Evolutionary conservation across 2,113 vertebrate genomes (phyloP).

Genomic region (Cephalophus harveyi): DNA sequence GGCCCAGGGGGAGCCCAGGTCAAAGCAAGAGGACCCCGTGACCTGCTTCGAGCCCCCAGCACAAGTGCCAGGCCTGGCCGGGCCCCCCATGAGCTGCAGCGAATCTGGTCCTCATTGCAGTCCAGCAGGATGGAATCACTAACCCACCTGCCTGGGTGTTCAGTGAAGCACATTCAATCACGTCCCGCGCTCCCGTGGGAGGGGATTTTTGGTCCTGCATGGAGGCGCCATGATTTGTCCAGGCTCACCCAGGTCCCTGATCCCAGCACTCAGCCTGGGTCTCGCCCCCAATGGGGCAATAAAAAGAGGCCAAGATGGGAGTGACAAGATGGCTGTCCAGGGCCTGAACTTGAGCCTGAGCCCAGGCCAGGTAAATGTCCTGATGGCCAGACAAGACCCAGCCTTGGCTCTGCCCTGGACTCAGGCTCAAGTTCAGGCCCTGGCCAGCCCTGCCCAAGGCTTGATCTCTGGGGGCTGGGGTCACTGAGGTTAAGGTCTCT

Average conservation of each 20-base stretch:
- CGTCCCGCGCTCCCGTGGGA: accelerated
- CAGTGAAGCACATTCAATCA: not conserved
- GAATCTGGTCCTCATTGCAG: not conserved
- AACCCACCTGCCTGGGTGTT: not conserved
- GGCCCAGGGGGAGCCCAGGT: not conserved
- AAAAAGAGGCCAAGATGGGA: not conserved
- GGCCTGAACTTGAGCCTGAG: too few species aligned
- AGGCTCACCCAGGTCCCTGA: not conserved
- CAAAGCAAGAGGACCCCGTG: not conserved
- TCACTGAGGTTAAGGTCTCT: not conserved
- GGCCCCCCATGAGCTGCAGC: accelerated
- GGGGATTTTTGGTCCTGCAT: not conserved
- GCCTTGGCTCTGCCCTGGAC: too few species aligned
- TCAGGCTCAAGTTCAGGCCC: not conserved
- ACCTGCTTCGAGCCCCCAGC: not conserved
- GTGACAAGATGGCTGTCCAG: too few species aligned
- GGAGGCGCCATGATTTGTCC: not conserved
- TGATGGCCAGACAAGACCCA: not conserved
- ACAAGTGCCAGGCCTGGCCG: not conserved
- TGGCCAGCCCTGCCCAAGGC: not conserved
- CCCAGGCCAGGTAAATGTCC: not conserved
- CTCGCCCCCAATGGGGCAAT: too few species aligned
- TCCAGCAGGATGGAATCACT: accelerated
- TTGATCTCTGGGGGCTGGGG: not conserved
- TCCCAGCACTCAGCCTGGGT: not conserved